These are phyloP conservation scores for Pyrochroa serraticornis DNA, from an alignment of 2,888 invertebrate genomes.

Conservation along the genomic window DNA sequence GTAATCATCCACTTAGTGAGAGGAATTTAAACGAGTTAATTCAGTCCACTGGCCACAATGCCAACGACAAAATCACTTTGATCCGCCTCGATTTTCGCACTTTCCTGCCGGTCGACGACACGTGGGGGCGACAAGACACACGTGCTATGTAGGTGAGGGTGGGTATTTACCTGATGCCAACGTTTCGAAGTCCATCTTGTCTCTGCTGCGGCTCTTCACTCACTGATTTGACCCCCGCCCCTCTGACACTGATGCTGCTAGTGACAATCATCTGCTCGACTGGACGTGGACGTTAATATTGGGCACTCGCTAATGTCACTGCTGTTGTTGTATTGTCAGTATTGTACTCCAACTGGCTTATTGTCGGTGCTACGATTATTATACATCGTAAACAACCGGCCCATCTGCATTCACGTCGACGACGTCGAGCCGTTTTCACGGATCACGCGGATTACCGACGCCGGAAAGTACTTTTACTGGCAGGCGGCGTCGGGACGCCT, in stretches of 20 bases:
- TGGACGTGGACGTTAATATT: constrained; percentile 40
- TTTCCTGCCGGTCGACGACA: no score
- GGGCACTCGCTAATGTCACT: constrained; percentile 31
- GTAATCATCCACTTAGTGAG: constrained; percentile 53
- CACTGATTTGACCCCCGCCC: constrained; percentile 44
- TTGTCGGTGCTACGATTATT: constrained; percentile 25
- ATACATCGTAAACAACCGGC: constrained; percentile 27
- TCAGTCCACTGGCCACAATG: constrained; percentile 40
- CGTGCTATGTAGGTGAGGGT: constrained; percentile 13
- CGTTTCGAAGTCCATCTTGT: constrained; percentile 53
- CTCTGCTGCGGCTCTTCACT: constrained; percentile 33
- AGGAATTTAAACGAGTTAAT: constrained; percentile 47
- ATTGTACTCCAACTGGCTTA: constrained; percentile 26
- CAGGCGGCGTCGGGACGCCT: no score
- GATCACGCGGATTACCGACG: no score
- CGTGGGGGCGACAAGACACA: constrained; percentile 1
- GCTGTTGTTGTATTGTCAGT: constrained; percentile 20
- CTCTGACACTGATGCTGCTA: constrained; percentile 27
- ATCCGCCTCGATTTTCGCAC: neutral
- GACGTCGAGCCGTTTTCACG: constrained; percentile 3
- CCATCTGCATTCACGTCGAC: constrained; percentile 18
- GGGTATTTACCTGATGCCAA: constrained; percentile 55
- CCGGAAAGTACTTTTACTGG: no score
- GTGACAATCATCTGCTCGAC: constrained; percentile 45
- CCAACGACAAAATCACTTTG: constrained; percentile 12